Base-by-base conservation (phyloP, 2,113 vertebrate genomes). In the Seriola rivoliana region DNA sequence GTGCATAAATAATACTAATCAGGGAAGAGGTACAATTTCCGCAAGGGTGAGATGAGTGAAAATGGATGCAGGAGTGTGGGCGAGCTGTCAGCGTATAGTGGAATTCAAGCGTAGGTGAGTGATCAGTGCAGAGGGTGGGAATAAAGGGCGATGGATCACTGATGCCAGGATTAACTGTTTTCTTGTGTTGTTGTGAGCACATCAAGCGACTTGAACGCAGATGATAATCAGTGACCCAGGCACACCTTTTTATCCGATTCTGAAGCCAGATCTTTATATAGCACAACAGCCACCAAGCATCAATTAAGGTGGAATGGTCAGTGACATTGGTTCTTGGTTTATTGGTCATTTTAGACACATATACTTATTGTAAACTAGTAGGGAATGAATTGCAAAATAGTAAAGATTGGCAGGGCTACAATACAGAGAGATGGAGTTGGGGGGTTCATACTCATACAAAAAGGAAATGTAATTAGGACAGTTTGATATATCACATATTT, bases 1-100 rank as follows among this genome's bases (percentile, higher is more conserved):
- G 80, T 34, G 64, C 77, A 79, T 64, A 68, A 80, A 79, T 76
- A 69, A 75, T 44, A 52, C 75, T 82, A 87, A 86, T 85, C 50
- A 80, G 68, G 74, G 60, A 63, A 40, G 50, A 76, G 52, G 64
- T 34, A 17, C 40, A 32, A 58, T 57, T 75, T 40, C 25, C 8
- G 16, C 14, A 8, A 6, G 42, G 69, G 19, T 32, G 55, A 73
- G 69, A 67, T 46, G 54, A 74, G 69, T 58, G 60, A 29, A 71
- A 78, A 46, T 36, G 84, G 59, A 72, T 59, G 75, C 54, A 23
- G n/a, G 65, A 17, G 71, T 3, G 68, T 73, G 71, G 67, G 76
- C 16, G 40, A 60, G 68, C 55, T 85, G 69, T 60, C 70, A 55
- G 21, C 3, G n/a, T 54, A 12, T 1, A 59, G 80, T 52, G 68